Conservation (phyloP, 2,888 invertebrate species). For the Agrenia bidenticulata region DNA sequence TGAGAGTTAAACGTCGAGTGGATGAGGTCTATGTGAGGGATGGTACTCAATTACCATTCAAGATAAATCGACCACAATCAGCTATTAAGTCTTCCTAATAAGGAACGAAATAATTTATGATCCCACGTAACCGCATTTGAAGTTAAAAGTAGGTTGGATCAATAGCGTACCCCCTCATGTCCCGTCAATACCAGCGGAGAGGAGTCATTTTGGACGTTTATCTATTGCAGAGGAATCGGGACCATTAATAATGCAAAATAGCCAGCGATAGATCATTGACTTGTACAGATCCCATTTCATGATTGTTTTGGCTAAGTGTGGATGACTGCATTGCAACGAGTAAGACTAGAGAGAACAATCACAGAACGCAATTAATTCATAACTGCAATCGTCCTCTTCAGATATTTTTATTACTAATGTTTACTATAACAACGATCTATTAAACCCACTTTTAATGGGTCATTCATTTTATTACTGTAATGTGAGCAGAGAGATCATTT, state of each 20-base stretch:
- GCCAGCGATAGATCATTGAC: constrained; percentile 1
- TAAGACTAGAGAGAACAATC: no score
- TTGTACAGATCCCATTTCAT: background rate
- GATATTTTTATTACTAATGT: no score
- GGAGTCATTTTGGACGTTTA: no score
- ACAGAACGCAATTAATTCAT: no score
- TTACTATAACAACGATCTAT: no score
- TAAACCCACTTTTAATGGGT: background rate
- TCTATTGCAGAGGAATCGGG: background rate
- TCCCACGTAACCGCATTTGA: constrained; percentile 1
- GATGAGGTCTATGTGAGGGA: background rate
- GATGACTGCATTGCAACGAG: no score
- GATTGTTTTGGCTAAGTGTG: background rate
- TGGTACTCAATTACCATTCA: background rate
- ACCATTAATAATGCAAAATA: constrained; percentile 4
- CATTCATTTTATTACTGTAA: background rate
- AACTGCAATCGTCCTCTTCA: no score
- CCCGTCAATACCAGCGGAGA: no score
- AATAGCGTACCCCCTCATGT: background rate
- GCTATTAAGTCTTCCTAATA: constrained; percentile 10
- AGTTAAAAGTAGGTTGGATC: background rate
- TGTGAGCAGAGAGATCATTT: no score
- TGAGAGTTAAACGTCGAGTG: background rate
- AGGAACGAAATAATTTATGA: constrained; percentile 9
- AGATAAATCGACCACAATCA: background rate